Base-by-base conservation (phyloP, 2,113 vertebrate genomes). In the Xenopus borealis region DNA sequence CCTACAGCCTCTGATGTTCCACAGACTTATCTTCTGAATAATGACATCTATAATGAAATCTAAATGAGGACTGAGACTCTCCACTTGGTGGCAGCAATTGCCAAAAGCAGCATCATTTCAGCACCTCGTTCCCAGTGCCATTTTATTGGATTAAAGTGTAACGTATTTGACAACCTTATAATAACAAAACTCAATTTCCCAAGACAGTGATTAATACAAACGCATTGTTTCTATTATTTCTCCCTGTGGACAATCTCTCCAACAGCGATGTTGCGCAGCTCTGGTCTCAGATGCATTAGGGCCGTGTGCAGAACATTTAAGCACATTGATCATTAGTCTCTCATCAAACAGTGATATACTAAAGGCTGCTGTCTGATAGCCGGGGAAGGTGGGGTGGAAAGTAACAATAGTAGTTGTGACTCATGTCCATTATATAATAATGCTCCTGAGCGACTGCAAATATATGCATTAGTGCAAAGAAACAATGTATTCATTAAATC, bases 1-100 rank as follows among this genome's bases (percentile, higher is more conserved):
- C 23, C 23, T 27, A 6, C 33, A 40, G 33, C 33, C 33, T 40
- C 33, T 40, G 33, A 40, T 6, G 1, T 40, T 7, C 33, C 33
- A 6, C 3, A 27, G 23, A 27, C 3, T 1, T 27, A 27, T 27
- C 2, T 27, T 1, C 23, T 27, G 23, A 27, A 27, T 27, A 27
- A 27, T 27, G 14, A 50, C 3, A 50, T 50, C 14, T 2, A 50
- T 50, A 50, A 50, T 50, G 47, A 50, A 50, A 50, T 40, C 1
- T 50, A 16, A 55, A 18, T 16, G 4, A 7, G 16, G 16, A 9
- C 3, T n/a, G 17, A 55, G 13, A 16, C 14, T 27, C 19, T 19
- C 65, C 72, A 75, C 55, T 75, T 50, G 55, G 44, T 19, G 72
- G 72, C 65, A 75, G 65, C 44, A 68, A 17, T 17, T 18, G 11